Base-by-base conservation (phyloP, 2,113 vertebrate species). In the Malurus elegans region DNA sequence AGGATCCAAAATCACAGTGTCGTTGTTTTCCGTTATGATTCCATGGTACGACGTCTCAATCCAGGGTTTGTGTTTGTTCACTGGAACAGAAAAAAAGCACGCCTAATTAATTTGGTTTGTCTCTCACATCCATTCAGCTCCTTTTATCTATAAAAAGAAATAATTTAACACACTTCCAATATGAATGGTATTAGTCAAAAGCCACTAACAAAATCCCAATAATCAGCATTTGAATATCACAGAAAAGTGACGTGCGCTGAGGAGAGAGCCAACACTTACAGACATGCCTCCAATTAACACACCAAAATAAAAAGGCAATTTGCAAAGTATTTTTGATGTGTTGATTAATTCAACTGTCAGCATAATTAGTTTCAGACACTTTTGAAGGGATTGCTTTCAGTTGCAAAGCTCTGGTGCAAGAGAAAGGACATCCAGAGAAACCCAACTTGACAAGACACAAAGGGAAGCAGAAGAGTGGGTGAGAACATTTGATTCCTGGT, bases 61-160 rank as follows among this genome's bases (percentile, higher is more conserved):
- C 99, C 99, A 99, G 8, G 99, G 99, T 87, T 99, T 99, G 97
- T 99, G 99, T 92, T 99, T 99, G 95, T 99, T 99, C 88, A 99
- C 99, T 99, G 87, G 50, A 96, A 94, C 95, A 90, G 28, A 93
- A 91, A 92, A 90, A 34, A 1, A 34, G 2, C 11, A 53, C 4
- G 16, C 42, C 36, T 82, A 34, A 74, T 94, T 92, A 90, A 66
- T 70, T 47, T 50, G 16, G 90, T 47, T 74, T 26, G 62, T 65
- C 19, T 17, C 64, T 76, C 57, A 92, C 14, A 82, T 12, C n/a
- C 42, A 66, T 48, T 53, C 56, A 70, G 29, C 4, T 94, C 12
- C 16, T 57, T 88, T 81, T 78, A 31, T 78, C 28, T 78, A 57
- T 69, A 26, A 79, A 86, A 16, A 76, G 4, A 72, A 91, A 90